Evolutionary conservation across 2,888 invertebrate species (phyloP).

Genomic region (Dione juno): DNA sequence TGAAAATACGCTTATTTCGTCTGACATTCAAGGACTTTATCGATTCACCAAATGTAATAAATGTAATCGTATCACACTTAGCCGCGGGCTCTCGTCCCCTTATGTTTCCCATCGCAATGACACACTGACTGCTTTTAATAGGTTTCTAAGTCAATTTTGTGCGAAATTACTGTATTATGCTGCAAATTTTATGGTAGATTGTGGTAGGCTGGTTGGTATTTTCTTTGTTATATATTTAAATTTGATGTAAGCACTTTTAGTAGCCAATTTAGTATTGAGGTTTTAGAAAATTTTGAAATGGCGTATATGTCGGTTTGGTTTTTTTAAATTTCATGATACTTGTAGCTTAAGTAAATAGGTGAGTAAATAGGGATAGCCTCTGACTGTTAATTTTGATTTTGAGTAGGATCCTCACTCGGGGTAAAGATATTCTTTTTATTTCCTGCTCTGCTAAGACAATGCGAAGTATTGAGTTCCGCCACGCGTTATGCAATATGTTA

Average conservation of each 20-base stretch:
- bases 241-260: neutral
- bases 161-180: constrained; percentile 8
- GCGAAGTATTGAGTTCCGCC: too few species aligned
- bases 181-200: constrained; percentile 3
- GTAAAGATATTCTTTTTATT: too few species aligned
- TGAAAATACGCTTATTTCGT: neutral
- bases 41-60: constrained; percentile 22
- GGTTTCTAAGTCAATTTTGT: constrained; percentile 22
- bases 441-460: too few species aligned
- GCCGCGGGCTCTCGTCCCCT: constrained; percentile 19
- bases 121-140: constrained; percentile 29
- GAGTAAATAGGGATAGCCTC: too few species aligned
- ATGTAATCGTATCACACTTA: constrained; percentile 6
- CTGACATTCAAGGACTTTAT: constrained; percentile 16
- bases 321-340: too few species aligned
- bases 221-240: neutral
- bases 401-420: neutral
- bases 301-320: too few species aligned
- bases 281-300: too few species aligned
- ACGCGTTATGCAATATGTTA: too few species aligned
- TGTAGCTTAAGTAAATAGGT: too few species aligned
- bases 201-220: neutral
- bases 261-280: neutral
- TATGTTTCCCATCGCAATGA: constrained; percentile 22
- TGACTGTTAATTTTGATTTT: too few species aligned